Conservation (phyloP, 2,888 invertebrate genomes). For the Micoletzkya japonica region DNA sequence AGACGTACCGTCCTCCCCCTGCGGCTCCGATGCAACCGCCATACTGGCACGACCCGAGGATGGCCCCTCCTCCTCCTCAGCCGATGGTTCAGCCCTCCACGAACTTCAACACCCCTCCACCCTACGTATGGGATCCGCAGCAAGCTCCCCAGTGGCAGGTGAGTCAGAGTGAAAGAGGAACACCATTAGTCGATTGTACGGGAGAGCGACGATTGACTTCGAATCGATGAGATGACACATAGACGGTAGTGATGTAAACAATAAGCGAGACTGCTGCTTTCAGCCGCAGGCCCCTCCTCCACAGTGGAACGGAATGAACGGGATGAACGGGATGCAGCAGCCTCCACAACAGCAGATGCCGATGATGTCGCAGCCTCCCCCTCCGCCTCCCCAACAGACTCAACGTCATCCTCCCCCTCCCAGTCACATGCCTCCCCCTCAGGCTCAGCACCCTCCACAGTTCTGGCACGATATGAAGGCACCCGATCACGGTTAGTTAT, state of each 20-base stretch:
- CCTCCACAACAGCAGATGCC: too few relatives aligned
- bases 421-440: background rate
- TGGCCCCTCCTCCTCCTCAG: background rate
- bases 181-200: slow-evolving; percentile 2
- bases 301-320: too few relatives aligned
- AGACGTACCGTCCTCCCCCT: background rate
- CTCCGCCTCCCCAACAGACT: slow-evolving; percentile 1
- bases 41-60: background rate
- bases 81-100: too few relatives aligned
- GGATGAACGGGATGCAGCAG: too few relatives aligned
- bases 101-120: too few relatives aligned
- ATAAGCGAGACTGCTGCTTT: too few relatives aligned
- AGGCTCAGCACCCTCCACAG: background rate
- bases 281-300: too few relatives aligned
- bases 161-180: background rate
- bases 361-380: background rate
- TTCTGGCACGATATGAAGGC: slow-evolving; percentile 1
- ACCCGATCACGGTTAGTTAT: too few relatives aligned
- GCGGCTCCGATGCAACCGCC: background rate
- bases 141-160: slow-evolving; percentile 13
- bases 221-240: too few relatives aligned
- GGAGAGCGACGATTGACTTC: too few relatives aligned
- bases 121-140: background rate
- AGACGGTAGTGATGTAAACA: too few relatives aligned
- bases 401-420: background rate